These are phyloP conservation scores for Sebastolobus alascanus DNA, from an alignment of 2,797 vertebrate species.

Conservation along the genomic window DNA sequence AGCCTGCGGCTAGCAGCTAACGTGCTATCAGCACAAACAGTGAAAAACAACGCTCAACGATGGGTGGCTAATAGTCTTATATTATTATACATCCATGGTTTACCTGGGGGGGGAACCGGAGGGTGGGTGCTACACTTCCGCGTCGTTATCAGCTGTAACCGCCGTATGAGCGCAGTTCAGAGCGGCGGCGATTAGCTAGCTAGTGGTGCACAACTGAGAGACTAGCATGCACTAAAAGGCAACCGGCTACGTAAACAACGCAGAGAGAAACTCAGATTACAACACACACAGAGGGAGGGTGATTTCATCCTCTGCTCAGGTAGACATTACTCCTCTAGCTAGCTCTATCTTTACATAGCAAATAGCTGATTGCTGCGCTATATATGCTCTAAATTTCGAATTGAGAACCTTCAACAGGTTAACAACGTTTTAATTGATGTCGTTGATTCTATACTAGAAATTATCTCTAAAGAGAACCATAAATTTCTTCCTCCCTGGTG, in stretches of 20 bases:
- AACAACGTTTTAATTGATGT: conserved; percentile 8
- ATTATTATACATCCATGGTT: neutral
- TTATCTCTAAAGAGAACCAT: conserved; percentile 11
- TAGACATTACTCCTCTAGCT: no score
- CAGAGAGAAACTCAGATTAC: neutral
- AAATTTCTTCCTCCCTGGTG: conserved; percentile 15
- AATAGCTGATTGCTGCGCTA: neutral
- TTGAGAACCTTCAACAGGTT: neutral
- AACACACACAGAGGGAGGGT: neutral
- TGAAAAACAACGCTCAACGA: neutral
- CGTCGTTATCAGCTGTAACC: neutral
- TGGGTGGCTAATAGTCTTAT: neutral
- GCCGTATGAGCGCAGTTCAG: neutral
- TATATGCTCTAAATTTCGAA: neutral
- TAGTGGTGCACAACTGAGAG: neutral
- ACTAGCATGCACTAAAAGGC: neutral
- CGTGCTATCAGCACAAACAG: neutral
- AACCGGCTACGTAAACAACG: neutral
- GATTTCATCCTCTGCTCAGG: neutral
- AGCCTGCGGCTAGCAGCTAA: no score
- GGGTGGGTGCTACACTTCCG: neutral
- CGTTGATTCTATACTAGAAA: neutral
- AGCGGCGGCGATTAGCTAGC: neutral
- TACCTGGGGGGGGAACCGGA: neutral
- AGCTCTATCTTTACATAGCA: neutral